Conservation (phyloP, 1,140 invertebrate species). For the Habropoda laboriosa region DNA sequence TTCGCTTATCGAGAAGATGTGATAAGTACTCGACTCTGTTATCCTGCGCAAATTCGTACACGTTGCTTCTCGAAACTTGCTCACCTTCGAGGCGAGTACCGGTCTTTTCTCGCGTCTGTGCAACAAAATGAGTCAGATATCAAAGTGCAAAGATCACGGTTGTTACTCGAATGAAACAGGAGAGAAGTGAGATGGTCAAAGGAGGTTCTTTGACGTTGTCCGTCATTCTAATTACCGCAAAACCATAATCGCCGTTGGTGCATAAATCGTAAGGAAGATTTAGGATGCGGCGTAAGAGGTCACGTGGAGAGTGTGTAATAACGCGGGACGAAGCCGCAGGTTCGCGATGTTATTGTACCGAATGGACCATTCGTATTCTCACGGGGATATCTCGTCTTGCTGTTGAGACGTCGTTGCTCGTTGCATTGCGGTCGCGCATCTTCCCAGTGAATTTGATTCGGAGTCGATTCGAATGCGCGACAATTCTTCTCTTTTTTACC, state of each 20-base stretch:
- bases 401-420: conserved; percentile 23
- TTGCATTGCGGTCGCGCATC: conserved; percentile 44
- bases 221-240: conserved; percentile 64
- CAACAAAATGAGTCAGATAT: background rate
- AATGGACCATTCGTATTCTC: conserved; percentile 65
- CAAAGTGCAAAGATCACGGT: background rate
- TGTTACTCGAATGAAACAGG: background rate
- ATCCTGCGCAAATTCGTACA: background rate
- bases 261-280: conserved; percentile 61
- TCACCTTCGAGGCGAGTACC: conserved; percentile 1
- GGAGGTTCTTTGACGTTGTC: background rate
- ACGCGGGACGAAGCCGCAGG: conserved; percentile 41
- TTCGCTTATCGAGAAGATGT: background rate
- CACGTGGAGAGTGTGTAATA: conserved; percentile 52
- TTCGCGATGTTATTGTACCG: conserved; percentile 60
- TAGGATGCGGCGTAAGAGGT: conserved; percentile 62
- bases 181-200: background rate
- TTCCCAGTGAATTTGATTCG: conserved; percentile 29
- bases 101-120: background rate
- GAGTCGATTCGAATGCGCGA: background rate
- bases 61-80: background rate
- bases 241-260: conserved; percentile 41
- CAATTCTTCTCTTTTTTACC: conserved; percentile 12
- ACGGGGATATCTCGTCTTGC: conserved; percentile 54
- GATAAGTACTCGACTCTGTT: background rate